These are phyloP conservation scores for Buphagus erythrorhynchus DNA, from an alignment of 2,797 vertebrate genomes.

Conservation along the genomic window DNA sequence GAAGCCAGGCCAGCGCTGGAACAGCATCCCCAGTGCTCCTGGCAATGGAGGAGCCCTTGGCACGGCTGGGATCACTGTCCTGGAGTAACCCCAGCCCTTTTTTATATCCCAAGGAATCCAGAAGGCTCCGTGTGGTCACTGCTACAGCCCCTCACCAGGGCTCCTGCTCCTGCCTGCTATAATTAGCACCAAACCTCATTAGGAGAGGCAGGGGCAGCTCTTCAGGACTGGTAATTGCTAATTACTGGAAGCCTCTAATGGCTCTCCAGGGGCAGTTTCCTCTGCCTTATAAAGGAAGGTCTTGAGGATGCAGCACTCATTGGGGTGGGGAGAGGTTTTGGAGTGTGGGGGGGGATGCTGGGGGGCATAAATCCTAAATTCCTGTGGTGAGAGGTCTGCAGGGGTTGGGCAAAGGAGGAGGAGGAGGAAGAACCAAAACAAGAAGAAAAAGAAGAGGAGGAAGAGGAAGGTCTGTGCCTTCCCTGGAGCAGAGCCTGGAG, in stretches of 20 bases:
- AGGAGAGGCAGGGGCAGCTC: neutral
- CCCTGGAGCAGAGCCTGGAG: neutral
- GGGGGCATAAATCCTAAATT: neutral
- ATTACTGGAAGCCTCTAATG: neutral
- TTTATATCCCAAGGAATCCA: neutral
- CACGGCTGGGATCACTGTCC: neutral
- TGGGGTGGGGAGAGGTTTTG: neutral
- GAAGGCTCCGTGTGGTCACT: neutral
- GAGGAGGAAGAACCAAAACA: neutral
- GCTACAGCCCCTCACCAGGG: neutral
- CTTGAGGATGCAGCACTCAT: rapidly evolving
- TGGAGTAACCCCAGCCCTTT: neutral
- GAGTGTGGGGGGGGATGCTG: too few species aligned
- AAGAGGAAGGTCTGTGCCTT: neutral
- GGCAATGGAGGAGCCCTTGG: neutral
- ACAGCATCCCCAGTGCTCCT: neutral
- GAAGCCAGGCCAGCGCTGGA: neutral
- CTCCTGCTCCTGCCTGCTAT: neutral
- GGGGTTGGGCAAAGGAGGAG: neutral
- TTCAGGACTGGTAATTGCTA: neutral
- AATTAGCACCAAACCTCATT: conserved; percentile 19
- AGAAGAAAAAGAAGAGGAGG: neutral
- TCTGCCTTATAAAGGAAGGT: neutral
- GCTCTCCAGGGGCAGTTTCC: neutral
- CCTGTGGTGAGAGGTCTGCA: neutral